A percentile compares a stretch with the other conserved stretches of the same genome.
These are phyloP conservation scores for Ictidomys tridecemlineatus DNA, from an alignment of 2,113 vertebrate genomes.

Conservation along the genomic window DNA sequence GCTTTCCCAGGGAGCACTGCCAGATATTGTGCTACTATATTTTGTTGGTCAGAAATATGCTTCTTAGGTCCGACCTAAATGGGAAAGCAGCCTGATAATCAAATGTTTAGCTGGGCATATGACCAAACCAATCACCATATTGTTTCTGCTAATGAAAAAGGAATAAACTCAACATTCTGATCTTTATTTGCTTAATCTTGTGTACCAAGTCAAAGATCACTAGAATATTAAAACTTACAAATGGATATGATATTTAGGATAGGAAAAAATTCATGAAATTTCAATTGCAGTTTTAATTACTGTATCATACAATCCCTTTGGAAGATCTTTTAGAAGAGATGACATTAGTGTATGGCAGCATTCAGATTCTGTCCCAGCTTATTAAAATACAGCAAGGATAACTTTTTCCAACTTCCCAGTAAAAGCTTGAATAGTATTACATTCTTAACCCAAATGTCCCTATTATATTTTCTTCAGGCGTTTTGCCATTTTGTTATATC, in stretches of 20 bases:
- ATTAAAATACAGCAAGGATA: slow-evolving; percentile 27
- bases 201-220: background rate
- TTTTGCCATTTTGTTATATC: slow-evolving; percentile 74
- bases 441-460: slow-evolving; percentile 74
- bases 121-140: background rate
- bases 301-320: background rate
- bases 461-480: slow-evolving; percentile 67
- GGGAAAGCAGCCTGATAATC: background rate
- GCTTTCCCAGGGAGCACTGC: background rate
- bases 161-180: background rate
- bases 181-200: background rate
- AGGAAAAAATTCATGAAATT: background rate
- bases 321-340: background rate
- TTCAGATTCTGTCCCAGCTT: background rate
- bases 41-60: slow-evolving; percentile 24
- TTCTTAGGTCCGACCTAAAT: background rate
- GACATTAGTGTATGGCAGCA: background rate
- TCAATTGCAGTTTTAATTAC: slow-evolving; percentile 40
- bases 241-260: background rate
- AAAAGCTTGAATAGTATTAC: slow-evolving; percentile 59
- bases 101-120: background rate
- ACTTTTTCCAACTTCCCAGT: slow-evolving; percentile 17
- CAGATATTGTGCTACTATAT: background rate
- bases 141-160: background rate
- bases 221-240: background rate